Evolutionary conservation across 2,888 invertebrate species (phyloP).

Genomic region (Chrysina gloriosa): DNA sequence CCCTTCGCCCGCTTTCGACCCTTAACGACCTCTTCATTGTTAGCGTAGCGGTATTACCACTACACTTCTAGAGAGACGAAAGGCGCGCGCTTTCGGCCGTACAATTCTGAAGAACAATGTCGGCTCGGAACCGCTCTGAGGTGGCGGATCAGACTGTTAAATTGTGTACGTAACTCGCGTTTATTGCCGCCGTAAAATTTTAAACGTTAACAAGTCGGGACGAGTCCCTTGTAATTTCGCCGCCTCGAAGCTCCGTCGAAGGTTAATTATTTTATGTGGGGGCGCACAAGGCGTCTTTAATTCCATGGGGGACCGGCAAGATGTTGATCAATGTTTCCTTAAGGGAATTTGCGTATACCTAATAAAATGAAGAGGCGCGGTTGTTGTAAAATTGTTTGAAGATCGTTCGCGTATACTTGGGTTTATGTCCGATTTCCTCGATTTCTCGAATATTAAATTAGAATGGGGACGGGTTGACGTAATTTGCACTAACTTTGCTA

Average conservation of each 20-base stretch:
- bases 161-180: constrained; percentile 40
- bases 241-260: neutral
- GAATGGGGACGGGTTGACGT: no score
- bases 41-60: constrained; percentile 35
- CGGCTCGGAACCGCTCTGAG: constrained; percentile 38
- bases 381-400: no score
- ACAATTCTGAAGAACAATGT: no score
- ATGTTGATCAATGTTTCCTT: no score
- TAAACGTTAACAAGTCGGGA: constrained; percentile 42
- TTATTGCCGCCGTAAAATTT: constrained; percentile 45
- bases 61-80: constrained; percentile 1
- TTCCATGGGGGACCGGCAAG: no score
- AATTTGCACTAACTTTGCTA: no score
- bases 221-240: neutral
- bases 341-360: no score
- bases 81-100: constrained; percentile 44
- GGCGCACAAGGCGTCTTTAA: neutral
- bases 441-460: no score
- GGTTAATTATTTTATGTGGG: constrained; percentile 16
- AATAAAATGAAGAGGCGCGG: no score
- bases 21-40: constrained; percentile 51
- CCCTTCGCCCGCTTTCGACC: constrained; percentile 45
- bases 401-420: no score
- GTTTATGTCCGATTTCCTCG: no score
- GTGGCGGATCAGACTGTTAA: constrained; percentile 43